Conservation (phyloP, 2,113 vertebrate species). For the Gymnocephalus cernua region DNA sequence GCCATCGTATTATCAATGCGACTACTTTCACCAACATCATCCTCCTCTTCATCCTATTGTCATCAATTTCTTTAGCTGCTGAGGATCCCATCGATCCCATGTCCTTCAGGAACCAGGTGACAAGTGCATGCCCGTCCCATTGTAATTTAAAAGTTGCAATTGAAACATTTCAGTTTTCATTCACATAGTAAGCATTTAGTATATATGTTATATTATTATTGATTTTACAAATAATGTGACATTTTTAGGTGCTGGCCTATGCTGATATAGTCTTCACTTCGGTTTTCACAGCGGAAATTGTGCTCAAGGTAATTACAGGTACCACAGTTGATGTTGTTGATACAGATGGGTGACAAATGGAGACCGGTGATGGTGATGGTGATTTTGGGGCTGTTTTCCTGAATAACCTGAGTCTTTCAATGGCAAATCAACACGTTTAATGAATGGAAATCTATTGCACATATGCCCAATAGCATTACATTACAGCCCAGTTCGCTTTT, state of each 20-base stretch:
- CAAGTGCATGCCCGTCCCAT: not conserved
- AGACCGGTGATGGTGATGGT: no score
- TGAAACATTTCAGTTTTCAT: not conserved
- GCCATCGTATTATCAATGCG: constrained; percentile 93
- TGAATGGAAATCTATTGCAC: no score
- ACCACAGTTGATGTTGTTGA: not conserved
- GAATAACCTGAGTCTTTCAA: no score
- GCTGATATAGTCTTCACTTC: constrained; percentile 94
- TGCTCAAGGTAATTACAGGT: constrained; percentile 88
- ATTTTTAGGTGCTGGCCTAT: constrained; percentile 87
- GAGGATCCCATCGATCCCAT: constrained; percentile 93
- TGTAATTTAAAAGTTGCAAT: not conserved
- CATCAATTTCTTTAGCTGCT: constrained; percentile 91
- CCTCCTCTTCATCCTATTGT: constrained; percentile 95
- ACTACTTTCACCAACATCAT: constrained; percentile 98
- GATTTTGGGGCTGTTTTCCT: no score
- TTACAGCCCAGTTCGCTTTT: no score
- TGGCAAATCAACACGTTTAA: no score
- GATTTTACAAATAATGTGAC: constrained; percentile 7
- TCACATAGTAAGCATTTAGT: not conserved
- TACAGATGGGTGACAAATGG: not conserved
- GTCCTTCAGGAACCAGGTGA: constrained; percentile 92
- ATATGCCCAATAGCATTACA: no score
- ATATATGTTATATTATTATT: not conserved
- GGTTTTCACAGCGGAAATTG: constrained; percentile 94